Evolutionary conservation across 37 sponge, comb jelly and placozoan genomes (phyloP), one percentile per base, ranked within the genome.

Genomic region (Hormiphora californensis): DNA sequence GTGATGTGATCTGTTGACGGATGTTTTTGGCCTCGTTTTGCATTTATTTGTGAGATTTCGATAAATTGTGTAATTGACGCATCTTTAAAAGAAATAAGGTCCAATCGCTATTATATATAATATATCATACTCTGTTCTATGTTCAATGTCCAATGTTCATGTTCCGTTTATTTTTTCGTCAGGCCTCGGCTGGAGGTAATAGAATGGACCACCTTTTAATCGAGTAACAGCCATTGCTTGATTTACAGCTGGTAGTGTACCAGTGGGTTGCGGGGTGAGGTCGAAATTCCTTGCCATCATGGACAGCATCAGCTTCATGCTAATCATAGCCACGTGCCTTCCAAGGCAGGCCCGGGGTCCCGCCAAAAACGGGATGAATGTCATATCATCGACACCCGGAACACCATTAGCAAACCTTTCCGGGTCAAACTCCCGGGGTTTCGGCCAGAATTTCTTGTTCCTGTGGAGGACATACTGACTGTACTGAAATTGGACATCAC

Each of bases 391-490:
- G 30, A 57, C 61, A 15, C 27, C 27, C 3, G 61, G 61, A 30
- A 57, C 27, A 4, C 61, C 61, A 25, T 57, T 57, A 5, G n/a
- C 61, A 15, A 57, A 57, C 61, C 61, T 57, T 31, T 57, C 61
- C 21, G 61, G 61, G 9, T 28, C 27, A 57, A 57, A 57, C 22
- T 57, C 61, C 61, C 61, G n/a, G 61, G 61, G 61, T 28, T 57
- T 57, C 7, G 61, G 61, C 61, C 61, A 57, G 61, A 28, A 57
- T 31, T 57, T 31, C 22, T 57, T 31, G 23, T 28, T 57, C 61
- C 61, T 5, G 61, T 57, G 61, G 23, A 57, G 61, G 21, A 57
- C 61, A 30, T 57, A 57, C 61, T 57, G 61, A 15, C 61, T 57
- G 21, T 57, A 57, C 61, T 57, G 61, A 15, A 57, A 57, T 31